These are phyloP conservation scores for Embidobia sp. DNA, from an alignment of 2,888 invertebrate species.

Conservation along the genomic window DNA sequence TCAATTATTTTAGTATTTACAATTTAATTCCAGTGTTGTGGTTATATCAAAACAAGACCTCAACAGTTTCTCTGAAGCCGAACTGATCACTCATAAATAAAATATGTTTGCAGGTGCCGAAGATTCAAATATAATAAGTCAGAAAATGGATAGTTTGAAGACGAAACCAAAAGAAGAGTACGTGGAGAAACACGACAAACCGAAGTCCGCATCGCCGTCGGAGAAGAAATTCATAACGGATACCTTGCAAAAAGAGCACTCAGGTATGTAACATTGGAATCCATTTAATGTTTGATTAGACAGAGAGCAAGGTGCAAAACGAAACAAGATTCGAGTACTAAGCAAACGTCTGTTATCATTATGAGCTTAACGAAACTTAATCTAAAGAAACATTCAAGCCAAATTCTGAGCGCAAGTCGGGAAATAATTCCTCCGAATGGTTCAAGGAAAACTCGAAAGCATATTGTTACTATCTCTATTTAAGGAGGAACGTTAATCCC, in stretches of 20 bases:
- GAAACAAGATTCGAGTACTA: slow-evolving; percentile 57
- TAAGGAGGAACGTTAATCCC: slow-evolving; percentile 73
- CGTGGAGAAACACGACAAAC: slow-evolving; percentile 77
- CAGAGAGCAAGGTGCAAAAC: slow-evolving; percentile 70
- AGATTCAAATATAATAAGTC: slow-evolving; percentile 78
- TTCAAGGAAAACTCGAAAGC: slow-evolving; percentile 51
- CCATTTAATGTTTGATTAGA: slow-evolving; percentile 19
- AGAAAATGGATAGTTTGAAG: slow-evolving; percentile 75
- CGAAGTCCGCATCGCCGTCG: slow-evolving; percentile 76
- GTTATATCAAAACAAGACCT: too few relatives aligned
- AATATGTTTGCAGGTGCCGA: slow-evolving; percentile 73
- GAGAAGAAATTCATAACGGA: slow-evolving; percentile 79
- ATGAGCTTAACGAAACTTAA: slow-evolving; percentile 6
- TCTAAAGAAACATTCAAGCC: neutral
- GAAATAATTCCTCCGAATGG: slow-evolving; percentile 41
- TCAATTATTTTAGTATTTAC: too few relatives aligned
- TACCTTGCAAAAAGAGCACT: slow-evolving; percentile 76
- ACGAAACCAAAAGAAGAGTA: slow-evolving; percentile 74
- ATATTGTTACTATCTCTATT: slow-evolving; percentile 66
- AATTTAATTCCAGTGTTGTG: too few relatives aligned
- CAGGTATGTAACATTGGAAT: slow-evolving; percentile 72
- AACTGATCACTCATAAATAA: neutral
- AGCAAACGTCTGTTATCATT: slow-evolving; percentile 31
- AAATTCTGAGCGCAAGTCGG: slow-evolving; percentile 25
- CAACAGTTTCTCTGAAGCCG: too few relatives aligned